Evolutionary conservation across 2,797 vertebrate genomes (phyloP).

Genomic region (Sarcoramphus papa): DNA sequence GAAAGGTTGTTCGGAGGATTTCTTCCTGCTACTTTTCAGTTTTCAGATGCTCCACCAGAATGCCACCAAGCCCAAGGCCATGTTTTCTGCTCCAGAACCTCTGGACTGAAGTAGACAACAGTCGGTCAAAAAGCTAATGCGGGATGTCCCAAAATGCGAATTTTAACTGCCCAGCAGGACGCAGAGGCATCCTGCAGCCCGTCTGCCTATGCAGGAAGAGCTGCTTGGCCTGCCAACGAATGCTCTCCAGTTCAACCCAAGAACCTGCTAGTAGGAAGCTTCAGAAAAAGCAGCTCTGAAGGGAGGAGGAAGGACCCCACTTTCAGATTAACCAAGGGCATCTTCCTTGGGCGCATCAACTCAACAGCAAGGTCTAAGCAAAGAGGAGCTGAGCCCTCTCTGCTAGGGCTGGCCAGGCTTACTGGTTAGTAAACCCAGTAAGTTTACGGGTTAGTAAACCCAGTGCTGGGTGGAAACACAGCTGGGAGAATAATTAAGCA

Average conservation of each 20-base stretch:
- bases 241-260: background rate
- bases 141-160: background rate
- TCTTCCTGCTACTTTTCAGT: background rate
- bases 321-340: background rate
- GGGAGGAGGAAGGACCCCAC: background rate
- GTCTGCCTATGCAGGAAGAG: accelerated
- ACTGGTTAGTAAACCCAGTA: background rate
- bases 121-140: background rate
- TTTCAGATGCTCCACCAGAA: background rate
- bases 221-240: background rate
- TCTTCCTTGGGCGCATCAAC: background rate
- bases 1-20: background rate
- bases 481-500: background rate
- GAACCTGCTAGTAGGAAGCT: background rate
- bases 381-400: background rate
- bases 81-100: background rate
- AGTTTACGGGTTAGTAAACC: background rate
- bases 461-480: background rate
- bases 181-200: background rate
- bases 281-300: background rate
- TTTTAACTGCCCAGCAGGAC: background rate
- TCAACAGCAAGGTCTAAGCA: background rate
- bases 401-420: background rate
- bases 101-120: background rate
- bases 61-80: background rate